A percentile compares a stretch with the other conserved stretches of the same genome.
Conservation (phyloP, 2,888 invertebrate genomes). For the Idaea dimidiata region DNA sequence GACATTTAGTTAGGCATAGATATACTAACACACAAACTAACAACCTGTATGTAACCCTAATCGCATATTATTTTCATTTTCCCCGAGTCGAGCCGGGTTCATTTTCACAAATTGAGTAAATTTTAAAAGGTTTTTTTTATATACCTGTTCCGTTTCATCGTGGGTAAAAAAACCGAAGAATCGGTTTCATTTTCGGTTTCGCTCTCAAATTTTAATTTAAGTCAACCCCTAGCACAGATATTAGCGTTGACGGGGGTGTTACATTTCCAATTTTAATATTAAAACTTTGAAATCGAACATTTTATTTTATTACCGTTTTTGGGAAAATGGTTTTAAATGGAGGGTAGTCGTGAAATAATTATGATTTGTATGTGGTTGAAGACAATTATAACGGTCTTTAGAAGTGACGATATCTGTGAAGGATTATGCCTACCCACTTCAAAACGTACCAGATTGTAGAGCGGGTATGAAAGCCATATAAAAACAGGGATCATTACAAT, state of each 20-base stretch:
- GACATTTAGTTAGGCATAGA: too few species aligned
- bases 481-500: too few species aligned
- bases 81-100: too few species aligned
- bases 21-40: too few species aligned
- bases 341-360: background rate
- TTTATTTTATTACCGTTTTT: background rate
- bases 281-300: background rate
- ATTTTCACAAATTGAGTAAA: too few species aligned
- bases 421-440: background rate
- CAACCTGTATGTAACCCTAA: too few species aligned
- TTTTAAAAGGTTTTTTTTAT: too few species aligned
- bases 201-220: background rate
- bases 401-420: background rate
- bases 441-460: too few species aligned
- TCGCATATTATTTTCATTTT: too few species aligned
- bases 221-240: background rate
- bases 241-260: conserved; percentile 1
- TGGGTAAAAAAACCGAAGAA: too few species aligned
- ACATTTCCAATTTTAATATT: background rate
- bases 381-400: background rate
- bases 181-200: background rate
- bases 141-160: too few species aligned
- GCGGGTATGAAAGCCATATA: too few species aligned
- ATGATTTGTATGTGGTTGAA: background rate
- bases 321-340: background rate